These are phyloP conservation scores for Micoletzkya japonica DNA, from an alignment of 2,888 invertebrate genomes.

Conservation along the genomic window DNA sequence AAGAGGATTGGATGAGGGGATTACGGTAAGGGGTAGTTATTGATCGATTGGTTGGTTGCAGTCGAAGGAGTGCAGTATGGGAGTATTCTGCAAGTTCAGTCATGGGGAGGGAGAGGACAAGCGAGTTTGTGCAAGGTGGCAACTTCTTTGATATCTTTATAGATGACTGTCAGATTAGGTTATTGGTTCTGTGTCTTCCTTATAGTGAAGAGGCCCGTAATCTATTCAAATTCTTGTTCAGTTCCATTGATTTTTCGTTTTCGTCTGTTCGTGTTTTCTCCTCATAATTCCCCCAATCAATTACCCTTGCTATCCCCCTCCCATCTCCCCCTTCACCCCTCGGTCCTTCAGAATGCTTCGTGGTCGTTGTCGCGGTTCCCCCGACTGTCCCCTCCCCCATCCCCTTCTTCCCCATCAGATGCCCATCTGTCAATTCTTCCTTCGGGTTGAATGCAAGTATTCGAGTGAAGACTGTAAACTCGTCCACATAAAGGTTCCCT, in stretches of 20 bases:
- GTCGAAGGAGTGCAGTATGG: slow-evolving; percentile 29
- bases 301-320: too few relatives aligned
- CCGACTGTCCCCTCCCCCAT: slow-evolving; percentile 1
- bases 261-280: too few relatives aligned
- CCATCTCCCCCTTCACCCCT: too few relatives aligned
- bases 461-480: slow-evolving; percentile 11
- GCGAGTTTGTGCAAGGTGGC: slow-evolving; percentile 41
- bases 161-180: too few relatives aligned
- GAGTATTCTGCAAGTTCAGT: slow-evolving; percentile 44
- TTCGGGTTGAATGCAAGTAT: slow-evolving; percentile 35
- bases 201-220: not conserved
- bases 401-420: slow-evolving; percentile 35
- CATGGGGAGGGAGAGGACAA: slow-evolving; percentile 38
- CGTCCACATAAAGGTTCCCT: slow-evolving; percentile 22
- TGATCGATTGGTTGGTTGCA: not conserved
- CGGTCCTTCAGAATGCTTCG: slow-evolving; percentile 14
- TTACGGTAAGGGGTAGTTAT: not conserved
- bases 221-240: not conserved
- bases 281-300: too few relatives aligned
- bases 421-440: slow-evolving; percentile 44
- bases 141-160: too few relatives aligned
- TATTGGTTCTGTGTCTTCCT: not conserved
- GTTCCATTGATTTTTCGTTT: too few relatives aligned
- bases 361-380: slow-evolving; percentile 21
- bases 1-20: not conserved